Percentiles rank a stretch among this genome's conserved stretches.
phyloP scores from a whole-genome alignment of 1,140 invertebrate genomes.

The Halotydeus destructor region DNA sequence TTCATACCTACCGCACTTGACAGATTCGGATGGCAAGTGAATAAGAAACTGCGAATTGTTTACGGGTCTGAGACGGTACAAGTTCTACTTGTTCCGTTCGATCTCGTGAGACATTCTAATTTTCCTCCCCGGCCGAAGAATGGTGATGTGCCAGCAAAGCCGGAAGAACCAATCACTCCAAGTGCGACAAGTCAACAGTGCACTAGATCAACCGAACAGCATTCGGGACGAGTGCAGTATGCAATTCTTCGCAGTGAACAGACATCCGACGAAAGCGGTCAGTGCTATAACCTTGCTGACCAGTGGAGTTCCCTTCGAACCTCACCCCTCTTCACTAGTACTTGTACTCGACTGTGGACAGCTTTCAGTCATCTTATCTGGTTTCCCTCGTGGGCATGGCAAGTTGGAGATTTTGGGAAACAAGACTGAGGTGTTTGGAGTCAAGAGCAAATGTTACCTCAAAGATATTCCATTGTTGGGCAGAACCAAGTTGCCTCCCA shows the following conservation, averaged over 20 bases:
- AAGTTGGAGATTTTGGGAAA: constrained; percentile 66
- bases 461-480: constrained; percentile 37
- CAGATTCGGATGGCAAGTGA: too few species aligned
- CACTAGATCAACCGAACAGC: too few species aligned
- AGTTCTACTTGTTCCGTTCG: too few species aligned
- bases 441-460: constrained; percentile 71
- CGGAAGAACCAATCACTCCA: too few species aligned
- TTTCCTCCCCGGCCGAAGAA: constrained; percentile 28
- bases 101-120: constrained; percentile 71
- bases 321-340: constrained; percentile 24
- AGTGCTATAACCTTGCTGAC: constrained; percentile 50
- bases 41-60: too few species aligned
- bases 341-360: constrained; percentile 41
- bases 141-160: constrained; percentile 49
- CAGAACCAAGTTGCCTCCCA: constrained; percentile 28
- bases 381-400: constrained; percentile 55
- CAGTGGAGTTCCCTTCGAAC: constrained; percentile 24
- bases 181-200: too few species aligned
- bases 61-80: too few species aligned
- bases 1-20: too few species aligned
- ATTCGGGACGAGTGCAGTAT: too few species aligned
- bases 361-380: constrained; percentile 38
- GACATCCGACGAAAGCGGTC: constrained; percentile 73
- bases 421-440: constrained; percentile 69
- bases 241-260: too few species aligned